Evolutionary conservation across 92 coral and sea anemone genomes (phyloP).

Genomic region (Porites lobata): DNA sequence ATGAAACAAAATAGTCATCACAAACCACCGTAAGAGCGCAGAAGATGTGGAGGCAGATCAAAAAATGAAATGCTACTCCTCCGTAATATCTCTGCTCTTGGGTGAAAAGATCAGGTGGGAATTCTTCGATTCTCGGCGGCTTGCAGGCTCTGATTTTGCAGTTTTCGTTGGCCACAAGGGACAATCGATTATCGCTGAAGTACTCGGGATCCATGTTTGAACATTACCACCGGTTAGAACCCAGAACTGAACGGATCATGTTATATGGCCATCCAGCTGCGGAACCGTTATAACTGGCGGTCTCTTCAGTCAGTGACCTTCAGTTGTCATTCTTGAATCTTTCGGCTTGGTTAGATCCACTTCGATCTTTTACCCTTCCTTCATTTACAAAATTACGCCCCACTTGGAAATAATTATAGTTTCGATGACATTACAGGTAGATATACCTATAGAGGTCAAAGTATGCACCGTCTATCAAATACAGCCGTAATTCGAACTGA

Average conservation of each 20-base stretch:
- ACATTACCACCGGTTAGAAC: background rate
- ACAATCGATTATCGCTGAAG: conserved; percentile 10
- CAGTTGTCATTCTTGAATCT: background rate
- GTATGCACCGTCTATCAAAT: background rate
- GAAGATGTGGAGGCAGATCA: conserved; percentile 89
- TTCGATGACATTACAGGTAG: background rate
- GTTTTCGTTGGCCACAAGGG: conserved; percentile 43
- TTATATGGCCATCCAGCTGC: background rate
- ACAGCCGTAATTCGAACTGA: too few species aligned
- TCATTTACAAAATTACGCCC: background rate
- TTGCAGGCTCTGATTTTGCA: conserved; percentile 64
- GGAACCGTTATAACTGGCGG: background rate
- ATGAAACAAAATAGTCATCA: conserved; percentile 97
- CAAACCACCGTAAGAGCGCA: conserved; percentile 96
- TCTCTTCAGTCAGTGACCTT: background rate
- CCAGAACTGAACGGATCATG: background rate
- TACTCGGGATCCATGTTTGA: conserved; percentile 36
- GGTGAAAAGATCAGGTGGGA: conserved; percentile 87
- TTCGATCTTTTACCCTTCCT: background rate
- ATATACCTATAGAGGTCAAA: background rate
- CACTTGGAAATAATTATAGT: background rate
- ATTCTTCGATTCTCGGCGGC: conserved; percentile 87
- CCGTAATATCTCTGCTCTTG: conserved; percentile 93
- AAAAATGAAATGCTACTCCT: conserved; percentile 83
- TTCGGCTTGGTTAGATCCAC: background rate